Conservation (phyloP, 2,888 invertebrate species). For the Dromius quadrimaculatus region DNA sequence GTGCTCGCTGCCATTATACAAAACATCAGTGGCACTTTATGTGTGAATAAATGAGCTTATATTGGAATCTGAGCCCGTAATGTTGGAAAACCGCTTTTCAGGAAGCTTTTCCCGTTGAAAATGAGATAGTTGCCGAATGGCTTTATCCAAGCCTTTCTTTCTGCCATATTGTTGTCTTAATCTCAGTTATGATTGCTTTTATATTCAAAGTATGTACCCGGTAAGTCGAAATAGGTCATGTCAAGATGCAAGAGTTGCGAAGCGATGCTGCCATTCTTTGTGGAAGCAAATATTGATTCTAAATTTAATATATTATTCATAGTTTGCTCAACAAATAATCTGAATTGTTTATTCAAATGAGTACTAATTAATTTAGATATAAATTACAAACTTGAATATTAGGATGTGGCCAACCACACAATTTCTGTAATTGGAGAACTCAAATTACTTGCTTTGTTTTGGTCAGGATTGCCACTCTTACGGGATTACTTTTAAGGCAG, state of each 20-base stretch:
- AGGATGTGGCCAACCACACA: no score
- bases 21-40: constrained; percentile 24
- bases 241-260: background rate
- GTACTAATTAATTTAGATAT: no score
- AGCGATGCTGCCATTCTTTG: constrained; percentile 8
- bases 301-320: constrained; percentile 13
- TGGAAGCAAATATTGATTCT: constrained; percentile 10
- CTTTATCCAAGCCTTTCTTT: background rate
- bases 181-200: constrained; percentile 47
- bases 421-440: no score
- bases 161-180: constrained; percentile 37
- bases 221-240: constrained; percentile 38
- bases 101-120: no score
- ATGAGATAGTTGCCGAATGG: constrained; percentile 30
- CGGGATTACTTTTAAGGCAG: no score
- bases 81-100: constrained; percentile 11
- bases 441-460: no score
- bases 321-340: constrained; percentile 6
- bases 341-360: constrained; percentile 4
- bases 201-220: constrained; percentile 43
- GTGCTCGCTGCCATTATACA: constrained; percentile 12
- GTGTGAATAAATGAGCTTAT: constrained; percentile 25
- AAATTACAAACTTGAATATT: no score
- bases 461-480: no score
- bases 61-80: constrained; percentile 22